Conservation (phyloP, 2,888 invertebrate genomes). For the Leucoma salicis region DNA sequence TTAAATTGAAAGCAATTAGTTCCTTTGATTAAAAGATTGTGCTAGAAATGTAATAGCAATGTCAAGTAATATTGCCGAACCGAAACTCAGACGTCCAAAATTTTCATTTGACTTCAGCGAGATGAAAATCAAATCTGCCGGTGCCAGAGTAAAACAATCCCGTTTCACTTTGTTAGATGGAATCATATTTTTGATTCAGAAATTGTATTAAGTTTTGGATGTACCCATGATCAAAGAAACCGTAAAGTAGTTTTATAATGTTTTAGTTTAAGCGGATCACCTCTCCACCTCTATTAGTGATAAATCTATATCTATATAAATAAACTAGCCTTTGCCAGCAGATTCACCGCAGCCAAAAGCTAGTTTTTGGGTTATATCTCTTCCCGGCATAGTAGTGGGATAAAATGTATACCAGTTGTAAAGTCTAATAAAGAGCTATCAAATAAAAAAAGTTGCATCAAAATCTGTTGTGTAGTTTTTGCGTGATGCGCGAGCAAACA, state of each 20-base stretch:
- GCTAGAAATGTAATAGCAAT: conserved; percentile 18
- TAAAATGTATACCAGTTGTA: too few relatives aligned
- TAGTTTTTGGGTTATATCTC: too few relatives aligned
- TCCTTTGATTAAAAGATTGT: conserved; percentile 34
- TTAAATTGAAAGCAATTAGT: conserved; percentile 35
- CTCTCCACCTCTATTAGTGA: neutral
- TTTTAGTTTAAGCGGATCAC: neutral
- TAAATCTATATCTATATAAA: neutral
- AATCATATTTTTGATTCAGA: conserved; percentile 54
- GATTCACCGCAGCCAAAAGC: too few relatives aligned
- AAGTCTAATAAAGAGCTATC: too few relatives aligned
- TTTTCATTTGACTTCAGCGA: conserved; percentile 42
- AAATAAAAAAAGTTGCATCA: too few relatives aligned
- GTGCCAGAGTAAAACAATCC: conserved; percentile 47
- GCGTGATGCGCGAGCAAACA: too few relatives aligned
- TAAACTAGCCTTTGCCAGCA: too few relatives aligned
- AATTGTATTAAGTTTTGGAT: conserved; percentile 53
- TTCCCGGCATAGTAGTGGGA: too few relatives aligned
- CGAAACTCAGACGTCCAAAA: conserved; percentile 20
- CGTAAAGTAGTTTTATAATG: neutral
- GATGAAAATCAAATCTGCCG: conserved; percentile 52
- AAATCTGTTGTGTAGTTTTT: too few relatives aligned
- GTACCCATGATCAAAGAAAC: conserved; percentile 25
- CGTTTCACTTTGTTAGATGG: conserved; percentile 40
- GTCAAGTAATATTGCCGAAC: conserved; percentile 26